phyloP scores from a whole-genome alignment of 2,113 vertebrate species.

The Okapia johnstoni region DNA sequence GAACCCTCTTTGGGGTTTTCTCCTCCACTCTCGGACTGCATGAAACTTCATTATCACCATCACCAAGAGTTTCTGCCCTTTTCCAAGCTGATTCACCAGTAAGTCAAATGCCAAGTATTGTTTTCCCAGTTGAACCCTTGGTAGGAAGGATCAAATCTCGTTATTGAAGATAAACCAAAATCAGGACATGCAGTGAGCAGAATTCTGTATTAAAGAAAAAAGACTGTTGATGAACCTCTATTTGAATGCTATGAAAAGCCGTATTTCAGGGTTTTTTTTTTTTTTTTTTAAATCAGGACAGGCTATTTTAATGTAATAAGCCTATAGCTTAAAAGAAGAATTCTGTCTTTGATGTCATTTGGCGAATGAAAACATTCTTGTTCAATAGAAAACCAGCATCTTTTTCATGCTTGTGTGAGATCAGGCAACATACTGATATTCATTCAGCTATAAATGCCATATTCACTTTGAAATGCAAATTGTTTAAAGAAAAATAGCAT shows the following conservation, averaged over 20 bases:
- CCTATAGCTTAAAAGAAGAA: constrained; percentile 75
- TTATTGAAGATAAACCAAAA: background rate
- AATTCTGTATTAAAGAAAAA: constrained; percentile 33
- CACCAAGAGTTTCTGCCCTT: background rate
- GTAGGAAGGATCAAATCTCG: background rate
- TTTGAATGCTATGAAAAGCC: constrained; percentile 62
- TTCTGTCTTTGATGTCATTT: constrained; percentile 78
- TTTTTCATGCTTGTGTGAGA: constrained; percentile 76
- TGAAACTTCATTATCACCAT: background rate
- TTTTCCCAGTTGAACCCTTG: background rate
- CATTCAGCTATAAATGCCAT: constrained; percentile 82
- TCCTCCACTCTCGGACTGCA: rapidly evolving
- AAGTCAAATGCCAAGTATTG: background rate
- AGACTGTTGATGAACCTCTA: constrained; percentile 60
- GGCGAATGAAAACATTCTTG: constrained; percentile 80
- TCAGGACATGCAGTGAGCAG: constrained; percentile 24
- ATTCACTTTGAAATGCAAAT: constrained; percentile 87
- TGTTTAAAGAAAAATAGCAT: constrained; percentile 86
- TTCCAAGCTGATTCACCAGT: background rate
- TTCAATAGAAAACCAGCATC: constrained; percentile 80
- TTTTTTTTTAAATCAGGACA: constrained; percentile 32
- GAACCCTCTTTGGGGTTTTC: background rate
- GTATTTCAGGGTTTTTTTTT: constrained; percentile 54
- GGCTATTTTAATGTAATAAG: constrained; percentile 80
- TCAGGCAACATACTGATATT: constrained; percentile 82